phyloP scores from a whole-genome alignment of 2,113 vertebrate genomes.

The Mellivora capensis region DNA sequence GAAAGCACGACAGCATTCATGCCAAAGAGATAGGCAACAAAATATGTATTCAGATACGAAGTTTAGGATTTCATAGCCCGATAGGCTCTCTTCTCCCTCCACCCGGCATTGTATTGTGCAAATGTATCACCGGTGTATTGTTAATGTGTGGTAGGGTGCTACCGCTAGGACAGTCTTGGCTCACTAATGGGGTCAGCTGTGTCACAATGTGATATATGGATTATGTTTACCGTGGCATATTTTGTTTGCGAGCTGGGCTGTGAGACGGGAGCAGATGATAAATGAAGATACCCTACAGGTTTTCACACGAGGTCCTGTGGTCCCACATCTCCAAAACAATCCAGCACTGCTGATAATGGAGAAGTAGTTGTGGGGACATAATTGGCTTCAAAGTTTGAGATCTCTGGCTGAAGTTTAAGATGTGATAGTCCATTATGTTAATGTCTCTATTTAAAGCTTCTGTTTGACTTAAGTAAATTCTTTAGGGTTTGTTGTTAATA shows the following conservation, averaged over 20 bases:
- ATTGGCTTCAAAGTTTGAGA: constrained; percentile 56
- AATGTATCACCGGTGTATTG: constrained; percentile 12
- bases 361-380: constrained; percentile 57
- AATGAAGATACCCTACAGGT: constrained; percentile 84
- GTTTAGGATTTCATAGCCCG: constrained; percentile 39
- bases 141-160: constrained; percentile 68
- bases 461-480: constrained; percentile 23
- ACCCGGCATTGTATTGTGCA: constrained; percentile 20
- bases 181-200: constrained; percentile 75
- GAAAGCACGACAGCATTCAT: not conserved
- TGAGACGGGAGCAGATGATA: constrained; percentile 85
- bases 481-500: constrained; percentile 59
- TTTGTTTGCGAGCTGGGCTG: constrained; percentile 82
- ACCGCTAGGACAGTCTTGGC: constrained; percentile 50
- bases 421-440: not conserved
- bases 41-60: constrained; percentile 9
- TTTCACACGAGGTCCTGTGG: constrained; percentile 83
- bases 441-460: constrained; percentile 60
- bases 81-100: not conserved
- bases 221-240: constrained; percentile 88
- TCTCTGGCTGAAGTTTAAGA: constrained; percentile 56
- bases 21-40: constrained; percentile 23
- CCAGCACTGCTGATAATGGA: constrained; percentile 40
- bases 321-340: constrained; percentile 70
- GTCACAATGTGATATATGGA: constrained; percentile 88